These are phyloP conservation scores for Limnodromus scolopaceus DNA, from an alignment of 2,797 vertebrate genomes.

Conservation along the genomic window DNA sequence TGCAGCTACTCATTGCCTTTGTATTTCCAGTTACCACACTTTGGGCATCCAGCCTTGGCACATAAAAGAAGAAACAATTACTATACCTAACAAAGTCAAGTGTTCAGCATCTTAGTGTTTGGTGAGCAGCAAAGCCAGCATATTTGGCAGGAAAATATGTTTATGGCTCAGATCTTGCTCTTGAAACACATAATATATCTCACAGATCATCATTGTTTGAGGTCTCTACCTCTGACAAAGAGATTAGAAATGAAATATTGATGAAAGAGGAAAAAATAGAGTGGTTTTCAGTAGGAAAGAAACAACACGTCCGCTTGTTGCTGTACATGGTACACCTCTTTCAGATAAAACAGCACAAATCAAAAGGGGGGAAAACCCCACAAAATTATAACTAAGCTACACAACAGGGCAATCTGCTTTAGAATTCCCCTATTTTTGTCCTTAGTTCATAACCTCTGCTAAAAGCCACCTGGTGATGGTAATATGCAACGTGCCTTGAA, in stretches of 20 bases:
- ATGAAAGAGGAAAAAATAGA: background rate
- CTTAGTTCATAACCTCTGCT: background rate
- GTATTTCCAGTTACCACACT: background rate
- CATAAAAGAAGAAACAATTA: background rate
- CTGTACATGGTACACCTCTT: background rate
- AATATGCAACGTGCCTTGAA: background rate
- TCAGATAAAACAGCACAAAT: background rate
- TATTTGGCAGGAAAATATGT: background rate
- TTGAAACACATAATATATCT: background rate
- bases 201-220: background rate
- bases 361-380: rapidly evolving
- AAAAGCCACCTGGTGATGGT: background rate
- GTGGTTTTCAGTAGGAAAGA: background rate
- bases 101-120: background rate
- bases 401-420: background rate
- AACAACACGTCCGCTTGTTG: background rate
- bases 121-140: background rate
- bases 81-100: background rate
- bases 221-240: background rate
- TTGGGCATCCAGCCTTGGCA: background rate
- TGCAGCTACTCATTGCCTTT: background rate
- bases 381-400: background rate
- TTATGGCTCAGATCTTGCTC: background rate
- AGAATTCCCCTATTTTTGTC: background rate
- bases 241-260: background rate